These are phyloP conservation scores for Coptodon rendalli DNA, from an alignment of 2,113 vertebrate genomes.

Conservation along the genomic window DNA sequence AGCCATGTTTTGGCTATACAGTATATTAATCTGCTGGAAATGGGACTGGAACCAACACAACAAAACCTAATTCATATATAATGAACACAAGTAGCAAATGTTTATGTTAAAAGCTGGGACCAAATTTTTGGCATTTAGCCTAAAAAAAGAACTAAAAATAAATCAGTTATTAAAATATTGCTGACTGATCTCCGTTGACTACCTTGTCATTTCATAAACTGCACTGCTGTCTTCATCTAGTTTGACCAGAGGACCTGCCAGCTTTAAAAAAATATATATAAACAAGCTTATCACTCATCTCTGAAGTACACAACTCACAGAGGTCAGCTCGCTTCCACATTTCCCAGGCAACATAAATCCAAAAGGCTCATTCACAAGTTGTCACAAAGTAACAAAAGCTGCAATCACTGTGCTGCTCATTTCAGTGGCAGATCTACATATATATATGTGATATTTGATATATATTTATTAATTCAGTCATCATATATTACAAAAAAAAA, in stretches of 20 bases:
- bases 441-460: neutral
- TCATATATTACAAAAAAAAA: neutral
- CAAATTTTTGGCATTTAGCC: neutral
- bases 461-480: neutral
- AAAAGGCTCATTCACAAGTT: neutral
- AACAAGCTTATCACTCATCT: neutral
- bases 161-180: neutral
- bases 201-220: neutral
- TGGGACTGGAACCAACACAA: neutral
- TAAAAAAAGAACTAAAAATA: neutral
- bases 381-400: neutral
- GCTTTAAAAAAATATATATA: neutral
- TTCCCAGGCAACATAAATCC: neutral
- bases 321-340: neutral
- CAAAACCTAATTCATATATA: neutral
- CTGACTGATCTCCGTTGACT: neutral
- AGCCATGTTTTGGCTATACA: neutral
- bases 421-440: neutral
- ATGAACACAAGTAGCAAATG: neutral
- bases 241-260: neutral
- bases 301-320: neutral
- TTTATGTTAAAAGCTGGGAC: neutral
- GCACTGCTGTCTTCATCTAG: neutral
- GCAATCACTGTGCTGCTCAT: neutral
- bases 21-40: neutral